A percentile compares a stretch with the other conserved stretches of the same genome.
These are phyloP conservation scores for Bergia puertoricense DNA, from an alignment of 92 coral and sea anemone genomes.

Conservation along the genomic window DNA sequence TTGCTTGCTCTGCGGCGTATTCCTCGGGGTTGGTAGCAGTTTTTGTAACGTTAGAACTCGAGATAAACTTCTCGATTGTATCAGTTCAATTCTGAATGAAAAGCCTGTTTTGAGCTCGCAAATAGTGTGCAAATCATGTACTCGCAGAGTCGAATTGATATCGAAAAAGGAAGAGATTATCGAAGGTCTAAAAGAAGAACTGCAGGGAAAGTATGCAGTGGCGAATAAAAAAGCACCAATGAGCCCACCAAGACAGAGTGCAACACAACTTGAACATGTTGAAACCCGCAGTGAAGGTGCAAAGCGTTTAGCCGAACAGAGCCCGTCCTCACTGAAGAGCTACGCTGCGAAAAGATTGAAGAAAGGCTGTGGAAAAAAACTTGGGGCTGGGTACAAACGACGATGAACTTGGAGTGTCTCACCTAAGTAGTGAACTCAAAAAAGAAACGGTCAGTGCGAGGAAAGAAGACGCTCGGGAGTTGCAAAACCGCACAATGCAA, in stretches of 20 bases:
- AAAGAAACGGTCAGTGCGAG: background rate
- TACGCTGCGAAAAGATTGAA: conserved; percentile 4
- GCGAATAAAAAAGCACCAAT: conserved; percentile 4
- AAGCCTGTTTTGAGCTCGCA: conserved; percentile 5
- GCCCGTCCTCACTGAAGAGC: conserved; percentile 9
- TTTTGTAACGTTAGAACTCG: no score
- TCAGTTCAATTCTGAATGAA: background rate
- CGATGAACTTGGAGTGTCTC: background rate
- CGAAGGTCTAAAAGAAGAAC: background rate
- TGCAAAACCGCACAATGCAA: conserved; percentile 3
- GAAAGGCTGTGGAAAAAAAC: background rate
- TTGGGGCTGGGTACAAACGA: conserved; percentile 4
- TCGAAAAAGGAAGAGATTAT: conserved; percentile 2
- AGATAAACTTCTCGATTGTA: no score
- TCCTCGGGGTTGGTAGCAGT: no score
- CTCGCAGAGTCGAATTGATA: background rate
- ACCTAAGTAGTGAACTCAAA: background rate
- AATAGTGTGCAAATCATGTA: background rate
- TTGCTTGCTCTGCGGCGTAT: no score
- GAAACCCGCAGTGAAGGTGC: conserved; percentile 11
- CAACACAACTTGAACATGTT: background rate
- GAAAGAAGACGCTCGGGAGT: conserved; percentile 3
- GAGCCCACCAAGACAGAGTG: background rate
- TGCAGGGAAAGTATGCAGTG: background rate
- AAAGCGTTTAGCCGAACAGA: background rate